A percentile compares a stretch with the other conserved stretches of the same genome.
These are phyloP conservation scores for Lemur catta DNA, from an alignment of 2,797 vertebrate species.

Conservation along the genomic window DNA sequence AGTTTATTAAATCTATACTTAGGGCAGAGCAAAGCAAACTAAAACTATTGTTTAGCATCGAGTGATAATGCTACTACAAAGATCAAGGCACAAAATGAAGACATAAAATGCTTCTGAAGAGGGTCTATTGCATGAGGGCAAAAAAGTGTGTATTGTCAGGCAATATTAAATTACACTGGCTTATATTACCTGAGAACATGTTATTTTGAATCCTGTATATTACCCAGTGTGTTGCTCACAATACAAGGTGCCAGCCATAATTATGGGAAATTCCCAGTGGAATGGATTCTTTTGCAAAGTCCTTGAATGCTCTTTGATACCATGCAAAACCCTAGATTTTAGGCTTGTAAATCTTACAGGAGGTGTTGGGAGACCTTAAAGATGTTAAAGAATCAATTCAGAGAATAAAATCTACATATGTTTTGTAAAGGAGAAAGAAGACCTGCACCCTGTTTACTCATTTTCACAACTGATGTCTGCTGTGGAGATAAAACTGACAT, in stretches of 20 bases:
- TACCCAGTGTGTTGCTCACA: background rate
- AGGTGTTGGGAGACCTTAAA: background rate
- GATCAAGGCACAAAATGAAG: background rate
- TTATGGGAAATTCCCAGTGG: background rate
- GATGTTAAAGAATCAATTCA: background rate
- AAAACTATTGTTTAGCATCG: background rate
- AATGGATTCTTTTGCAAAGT: background rate
- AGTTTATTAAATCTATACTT: background rate
- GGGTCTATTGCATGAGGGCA: background rate
- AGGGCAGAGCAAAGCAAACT: background rate
- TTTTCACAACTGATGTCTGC: background rate
- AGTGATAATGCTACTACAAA: background rate
- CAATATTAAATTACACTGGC: background rate
- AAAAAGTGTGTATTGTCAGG: background rate
- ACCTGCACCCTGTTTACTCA: background rate
- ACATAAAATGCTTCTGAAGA: background rate
- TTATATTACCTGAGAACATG: background rate
- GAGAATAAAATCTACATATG: background rate
- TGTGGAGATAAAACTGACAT: background rate
- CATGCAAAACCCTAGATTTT: background rate
- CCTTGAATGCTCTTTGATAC: background rate
- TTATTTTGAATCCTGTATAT: background rate
- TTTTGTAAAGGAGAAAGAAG: background rate
- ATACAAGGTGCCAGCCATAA: background rate
- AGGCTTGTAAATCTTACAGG: background rate